phyloP scores from a whole-genome alignment of 2,797 vertebrate species.

The Ctenosaura bakeri region DNA sequence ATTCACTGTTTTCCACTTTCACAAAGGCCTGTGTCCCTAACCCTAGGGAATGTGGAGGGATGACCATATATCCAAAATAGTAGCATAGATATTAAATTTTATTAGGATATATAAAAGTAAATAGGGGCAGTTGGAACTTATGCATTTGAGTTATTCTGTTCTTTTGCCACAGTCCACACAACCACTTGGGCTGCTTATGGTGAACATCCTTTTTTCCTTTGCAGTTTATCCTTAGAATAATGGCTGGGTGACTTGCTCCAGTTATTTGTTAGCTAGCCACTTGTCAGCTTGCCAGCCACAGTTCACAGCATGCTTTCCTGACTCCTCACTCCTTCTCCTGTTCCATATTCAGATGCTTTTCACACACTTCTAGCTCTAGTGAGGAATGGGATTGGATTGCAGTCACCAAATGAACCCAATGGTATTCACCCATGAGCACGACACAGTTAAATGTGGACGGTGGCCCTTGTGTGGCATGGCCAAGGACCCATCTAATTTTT shows the following conservation, averaged over 20 bases:
- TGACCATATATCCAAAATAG: background rate
- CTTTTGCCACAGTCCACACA: no score
- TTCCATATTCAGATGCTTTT: fast-evolving
- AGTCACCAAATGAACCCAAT: no score
- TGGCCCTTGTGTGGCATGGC: background rate
- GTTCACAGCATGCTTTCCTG: fast-evolving
- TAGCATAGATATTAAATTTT: no score
- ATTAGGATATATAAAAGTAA: no score
- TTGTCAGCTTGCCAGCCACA: fast-evolving
- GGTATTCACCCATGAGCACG: no score
- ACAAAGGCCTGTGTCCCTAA: no score
- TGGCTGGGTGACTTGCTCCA: fast-evolving
- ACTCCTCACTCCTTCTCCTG: background rate
- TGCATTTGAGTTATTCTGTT: background rate
- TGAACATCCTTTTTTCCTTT: background rate
- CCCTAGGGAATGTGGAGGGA: no score
- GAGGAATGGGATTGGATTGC: fast-evolving
- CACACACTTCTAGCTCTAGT: fast-evolving
- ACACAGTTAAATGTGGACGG: background rate
- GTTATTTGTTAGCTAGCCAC: background rate
- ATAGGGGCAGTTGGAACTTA: background rate
- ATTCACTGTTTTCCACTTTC: no score
- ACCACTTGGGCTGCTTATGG: background rate
- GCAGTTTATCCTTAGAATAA: background rate
- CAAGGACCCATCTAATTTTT: background rate